phyloP scores from a whole-genome alignment of 2,797 vertebrate species.

The Phaenicophaeus curvirostris region DNA sequence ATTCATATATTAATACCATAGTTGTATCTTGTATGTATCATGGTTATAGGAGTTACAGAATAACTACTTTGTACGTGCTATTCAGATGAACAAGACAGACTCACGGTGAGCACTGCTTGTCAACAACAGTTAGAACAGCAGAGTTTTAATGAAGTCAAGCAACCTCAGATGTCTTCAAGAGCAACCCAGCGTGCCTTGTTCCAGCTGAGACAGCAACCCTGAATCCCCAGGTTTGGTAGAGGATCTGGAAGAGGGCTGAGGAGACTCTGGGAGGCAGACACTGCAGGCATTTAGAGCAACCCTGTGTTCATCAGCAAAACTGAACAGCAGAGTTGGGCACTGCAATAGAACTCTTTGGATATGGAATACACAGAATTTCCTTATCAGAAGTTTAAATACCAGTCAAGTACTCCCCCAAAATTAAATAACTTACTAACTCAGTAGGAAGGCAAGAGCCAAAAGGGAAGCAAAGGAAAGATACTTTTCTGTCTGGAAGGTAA shows the following conservation, averaged over 20 bases:
- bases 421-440: neutral
- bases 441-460: neutral
- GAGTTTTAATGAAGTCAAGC: accelerated
- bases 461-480: neutral
- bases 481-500: neutral
- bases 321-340: neutral
- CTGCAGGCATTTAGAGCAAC: neutral
- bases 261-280: neutral
- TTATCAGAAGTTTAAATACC: neutral
- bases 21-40: no score
- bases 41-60: neutral
- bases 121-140: neutral
- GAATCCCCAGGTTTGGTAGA: neutral
- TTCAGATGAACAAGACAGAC: neutral
- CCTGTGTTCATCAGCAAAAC: neutral
- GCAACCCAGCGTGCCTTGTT: neutral
- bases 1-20: neutral
- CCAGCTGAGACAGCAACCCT: neutral
- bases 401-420: neutral
- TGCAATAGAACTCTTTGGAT: neutral
- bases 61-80: neutral
- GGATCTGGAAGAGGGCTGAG: neutral
- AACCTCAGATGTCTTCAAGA: neutral
- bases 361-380: neutral
- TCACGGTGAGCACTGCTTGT: neutral